Base-by-base conservation (phyloP, 2,888 invertebrate species). In the Onchidella celtica region DNA sequence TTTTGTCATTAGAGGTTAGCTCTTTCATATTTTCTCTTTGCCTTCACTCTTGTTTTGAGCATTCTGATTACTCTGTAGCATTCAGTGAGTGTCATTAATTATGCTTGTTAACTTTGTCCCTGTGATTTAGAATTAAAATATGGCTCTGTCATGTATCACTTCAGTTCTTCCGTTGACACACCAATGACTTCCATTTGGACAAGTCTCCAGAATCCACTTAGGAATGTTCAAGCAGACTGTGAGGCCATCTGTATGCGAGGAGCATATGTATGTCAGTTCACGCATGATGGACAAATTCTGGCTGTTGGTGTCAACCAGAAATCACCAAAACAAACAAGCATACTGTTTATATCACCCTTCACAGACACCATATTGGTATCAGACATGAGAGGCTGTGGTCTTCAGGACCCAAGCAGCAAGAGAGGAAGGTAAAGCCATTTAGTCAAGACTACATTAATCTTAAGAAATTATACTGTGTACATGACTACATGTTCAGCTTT, bases 251-350 rank as follows among this genome's bases (percentile, higher is more conserved):
- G 82, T 47, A 84, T 88, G 32, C 80, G 82, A 4, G 91, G 91
- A 24, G 87, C 91, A 4, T 90, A 90, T 66, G 83, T 91, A 0
- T 81, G 87, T 4, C 85, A 87, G 66, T 89, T 89, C 79, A 88
- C 90, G 21, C 87, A 87, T 70, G 91, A 90, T 85, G 91, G 91
- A 40, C 90, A 90, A 83, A 88, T 92, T 73, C 82, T 92, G 6
- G 92, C 92, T 32, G 87, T 92, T 36, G 92, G 91, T 65, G 89
- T 91, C 85, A 93, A 93, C 86, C 91, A 91, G 85, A 88, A 85
- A 65, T 84, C 84, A 55, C 88, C 91, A 2, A 83, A 86, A 63
- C 84, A 86, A 65, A 91, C 90, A 29, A 86, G 87, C 74, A 85
- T 93, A 84, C 75, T 92, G 82, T 92, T 89, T 87, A 87, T 92